Evolutionary conservation across 2,888 invertebrate genomes (phyloP), one percentile per base, ranked within the genome.

Genomic region (Stramonita haemastoma): DNA sequence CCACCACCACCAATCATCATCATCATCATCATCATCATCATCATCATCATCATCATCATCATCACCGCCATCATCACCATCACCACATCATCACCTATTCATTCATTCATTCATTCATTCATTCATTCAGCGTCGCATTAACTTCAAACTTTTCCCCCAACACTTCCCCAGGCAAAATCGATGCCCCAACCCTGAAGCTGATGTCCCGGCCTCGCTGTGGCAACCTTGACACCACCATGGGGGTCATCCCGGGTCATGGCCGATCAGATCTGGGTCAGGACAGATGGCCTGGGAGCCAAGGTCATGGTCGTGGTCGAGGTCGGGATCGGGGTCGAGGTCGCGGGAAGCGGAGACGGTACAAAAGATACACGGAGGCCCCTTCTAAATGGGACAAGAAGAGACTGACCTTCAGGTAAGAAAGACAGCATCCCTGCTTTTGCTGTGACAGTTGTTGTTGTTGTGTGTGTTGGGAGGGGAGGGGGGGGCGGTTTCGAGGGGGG

Each of bases 321-420:
- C 32, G 32, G 4, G 29, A 11, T 4, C 32, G n/a, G n/a, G 73
- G 73, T 26, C 46, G 8, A 46, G 46, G 46, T 46, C 66, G 66
- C 8, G 34, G 79, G 36, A 46, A 29, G 29, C 83, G 85, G 29
- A 87, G 91, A 5, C 90, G 94, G 46, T 91, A 91, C 85, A 98
- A 98, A 95, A 97, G 98, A 93, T 99, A 97, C 96, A 97, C 97
- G 36, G 97, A 98, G 89, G 98, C 98, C 94, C 98, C 98, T 46
- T 97, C 97, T 95, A 98, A 97, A 95, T 99, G 99, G 99, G 97
- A 97, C 93, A 98, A 97, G 93, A 92, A 91, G 36, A 97, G 98
- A 96, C 97, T 99, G 94, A 98, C 98, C 92, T 99, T 98, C 98
- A 98, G 98, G 99, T 99, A 96, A 97, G 98, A 46, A 96, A 97